Percentiles rank a stretch among this genome's conserved stretches.
phyloP scores from a whole-genome alignment of 2,113 vertebrate genomes.

The Nycticorax nycticorax region DNA sequence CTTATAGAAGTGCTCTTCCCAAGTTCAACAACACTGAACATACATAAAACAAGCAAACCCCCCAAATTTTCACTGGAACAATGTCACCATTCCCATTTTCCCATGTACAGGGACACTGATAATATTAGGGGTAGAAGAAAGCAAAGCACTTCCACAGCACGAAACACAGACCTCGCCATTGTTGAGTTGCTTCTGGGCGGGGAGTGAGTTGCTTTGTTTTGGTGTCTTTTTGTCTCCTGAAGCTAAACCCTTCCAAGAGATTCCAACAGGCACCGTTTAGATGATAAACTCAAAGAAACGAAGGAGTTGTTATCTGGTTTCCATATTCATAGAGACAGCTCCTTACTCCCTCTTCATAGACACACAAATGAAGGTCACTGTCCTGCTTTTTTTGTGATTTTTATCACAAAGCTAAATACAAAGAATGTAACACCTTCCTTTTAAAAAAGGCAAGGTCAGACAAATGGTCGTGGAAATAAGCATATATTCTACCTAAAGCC shows the following conservation, averaged over 20 bases:
- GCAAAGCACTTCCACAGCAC: not conserved
- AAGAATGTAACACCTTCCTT: not conserved
- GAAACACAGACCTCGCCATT: not conserved
- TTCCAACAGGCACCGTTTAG: not conserved
- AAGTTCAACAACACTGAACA: not conserved
- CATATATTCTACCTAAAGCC: not conserved
- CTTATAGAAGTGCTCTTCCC: not conserved
- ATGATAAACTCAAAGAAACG: not conserved
- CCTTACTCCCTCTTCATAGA: not conserved
- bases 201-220: not conserved
- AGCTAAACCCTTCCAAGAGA: not conserved
- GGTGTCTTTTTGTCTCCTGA: not conserved
- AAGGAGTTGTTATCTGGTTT: not conserved
- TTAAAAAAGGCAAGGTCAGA: not conserved
- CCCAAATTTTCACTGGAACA: not conserved
- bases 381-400: not conserved
- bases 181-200: not conserved
- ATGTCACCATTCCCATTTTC: not conserved
- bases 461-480: not conserved
- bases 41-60: not conserved
- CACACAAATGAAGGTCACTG: not conserved
- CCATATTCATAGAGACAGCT: not conserved
- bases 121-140: not conserved
- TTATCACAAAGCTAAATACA: not conserved
- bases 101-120: not conserved